phyloP scores from a whole-genome alignment of 2,113 vertebrate species.

The Burhinus bistriatus region DNA sequence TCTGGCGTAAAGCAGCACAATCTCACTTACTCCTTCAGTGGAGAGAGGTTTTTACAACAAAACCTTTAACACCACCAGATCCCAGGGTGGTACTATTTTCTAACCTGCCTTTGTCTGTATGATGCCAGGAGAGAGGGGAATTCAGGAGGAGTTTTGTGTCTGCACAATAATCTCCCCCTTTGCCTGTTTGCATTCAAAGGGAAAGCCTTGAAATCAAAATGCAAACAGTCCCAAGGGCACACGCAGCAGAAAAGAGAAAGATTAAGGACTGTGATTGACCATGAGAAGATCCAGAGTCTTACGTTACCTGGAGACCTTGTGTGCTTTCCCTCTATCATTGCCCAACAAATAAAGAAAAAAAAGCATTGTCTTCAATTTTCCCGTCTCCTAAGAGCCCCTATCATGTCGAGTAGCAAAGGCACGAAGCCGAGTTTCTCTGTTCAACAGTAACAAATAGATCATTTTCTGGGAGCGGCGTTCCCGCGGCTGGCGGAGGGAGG shows the following conservation, averaged over 20 bases:
- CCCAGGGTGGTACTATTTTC: rapidly evolving
- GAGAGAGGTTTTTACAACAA: not conserved
- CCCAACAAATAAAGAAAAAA: not conserved
- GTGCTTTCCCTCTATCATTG: not conserved
- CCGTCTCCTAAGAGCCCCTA: not conserved
- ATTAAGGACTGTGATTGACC: not conserved
- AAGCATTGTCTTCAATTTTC: not conserved
- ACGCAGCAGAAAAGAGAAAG: not conserved
- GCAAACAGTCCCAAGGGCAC: not conserved
- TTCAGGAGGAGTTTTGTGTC: not conserved
- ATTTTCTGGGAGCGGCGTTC: rapidly evolving
- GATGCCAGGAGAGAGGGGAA: not conserved
- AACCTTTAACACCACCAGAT: not conserved
- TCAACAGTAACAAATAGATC: not conserved
- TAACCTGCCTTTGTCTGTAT: not conserved
- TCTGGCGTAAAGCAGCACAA: not conserved
- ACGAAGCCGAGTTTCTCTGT: not conserved
- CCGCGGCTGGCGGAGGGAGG: not conserved
- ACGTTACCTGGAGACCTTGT: not conserved
- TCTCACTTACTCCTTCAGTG: not conserved
- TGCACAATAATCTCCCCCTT: not conserved
- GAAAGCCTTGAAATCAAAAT: not conserved
- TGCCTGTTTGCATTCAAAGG: not conserved
- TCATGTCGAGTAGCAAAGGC: not conserved
- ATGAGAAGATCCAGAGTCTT: not conserved